A percentile compares a stretch with the other conserved stretches of the same genome.
phyloP scores from a whole-genome alignment of 1,140 invertebrate species.

The Heliconius himera region DNA sequence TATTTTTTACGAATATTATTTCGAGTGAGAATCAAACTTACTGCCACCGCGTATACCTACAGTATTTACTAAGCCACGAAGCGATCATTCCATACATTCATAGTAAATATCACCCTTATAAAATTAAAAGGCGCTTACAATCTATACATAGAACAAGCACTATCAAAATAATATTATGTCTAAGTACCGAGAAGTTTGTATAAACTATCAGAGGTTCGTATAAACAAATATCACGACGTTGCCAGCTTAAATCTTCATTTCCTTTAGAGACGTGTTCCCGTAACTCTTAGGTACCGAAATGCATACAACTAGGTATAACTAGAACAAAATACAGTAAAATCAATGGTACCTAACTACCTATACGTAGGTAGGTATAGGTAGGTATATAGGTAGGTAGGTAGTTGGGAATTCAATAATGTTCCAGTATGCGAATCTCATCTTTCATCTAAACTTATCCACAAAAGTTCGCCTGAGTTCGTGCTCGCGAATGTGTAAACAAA shows the following conservation, averaged over 20 bases:
- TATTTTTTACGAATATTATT: no score
- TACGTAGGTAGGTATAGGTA: no score
- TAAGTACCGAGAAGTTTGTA: slow-evolving; percentile 4
- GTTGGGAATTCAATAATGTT: slow-evolving; percentile 50
- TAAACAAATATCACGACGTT: slow-evolving; percentile 12
- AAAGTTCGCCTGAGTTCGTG: slow-evolving; percentile 40
- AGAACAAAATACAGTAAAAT: slow-evolving; percentile 13
- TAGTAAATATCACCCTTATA: neutral
- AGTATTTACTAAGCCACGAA: no score
- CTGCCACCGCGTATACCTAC: no score
- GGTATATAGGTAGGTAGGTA: slow-evolving; percentile 22
- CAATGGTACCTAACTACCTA: neutral
- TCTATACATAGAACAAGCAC: neutral
- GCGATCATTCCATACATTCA: neutral
- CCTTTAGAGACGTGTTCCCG: slow-evolving; percentile 6
- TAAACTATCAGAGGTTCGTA: neutral
- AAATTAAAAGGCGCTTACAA: neutral
- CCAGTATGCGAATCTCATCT: slow-evolving; percentile 38
- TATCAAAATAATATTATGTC: slow-evolving; percentile 10
- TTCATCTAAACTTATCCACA: slow-evolving; percentile 47
- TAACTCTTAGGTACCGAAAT: neutral
- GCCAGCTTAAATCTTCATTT: slow-evolving; percentile 12
- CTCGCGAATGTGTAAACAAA: slow-evolving; percentile 48
- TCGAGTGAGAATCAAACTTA: no score
- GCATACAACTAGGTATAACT: neutral